phyloP scores from a whole-genome alignment of 2,888 invertebrate genomes.

The Rhogogaster chlorosoma region DNA sequence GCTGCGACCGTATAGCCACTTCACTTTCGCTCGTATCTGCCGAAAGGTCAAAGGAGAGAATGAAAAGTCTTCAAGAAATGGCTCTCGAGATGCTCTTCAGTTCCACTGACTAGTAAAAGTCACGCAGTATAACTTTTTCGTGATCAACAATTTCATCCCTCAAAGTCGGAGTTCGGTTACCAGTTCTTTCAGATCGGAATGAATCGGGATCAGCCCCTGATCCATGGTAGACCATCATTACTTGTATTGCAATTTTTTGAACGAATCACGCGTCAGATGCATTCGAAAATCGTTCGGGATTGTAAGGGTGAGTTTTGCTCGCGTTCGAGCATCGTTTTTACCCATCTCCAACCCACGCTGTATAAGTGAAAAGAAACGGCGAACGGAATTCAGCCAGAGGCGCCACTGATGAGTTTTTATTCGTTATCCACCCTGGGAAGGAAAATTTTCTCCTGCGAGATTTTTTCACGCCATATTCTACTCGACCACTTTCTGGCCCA shows the following conservation, averaged over 20 bases:
- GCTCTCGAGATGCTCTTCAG: conserved; percentile 21
- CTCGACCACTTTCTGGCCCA: neutral
- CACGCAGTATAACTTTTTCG: neutral
- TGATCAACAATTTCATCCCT: conserved; percentile 2
- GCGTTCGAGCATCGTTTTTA: neutral
- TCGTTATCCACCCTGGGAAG: conserved; percentile 9
- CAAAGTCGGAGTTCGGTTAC: neutral
- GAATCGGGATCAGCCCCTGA: neutral
- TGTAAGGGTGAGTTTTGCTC: neutral
- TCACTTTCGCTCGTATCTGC: conserved; percentile 50
- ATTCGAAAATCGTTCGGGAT: neutral
- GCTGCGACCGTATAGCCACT: conserved; percentile 42
- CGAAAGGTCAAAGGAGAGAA: conserved; percentile 47
- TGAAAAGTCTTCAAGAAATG: conserved; percentile 31
- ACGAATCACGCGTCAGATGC: neutral
- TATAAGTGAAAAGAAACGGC: neutral
- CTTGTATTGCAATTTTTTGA: neutral
- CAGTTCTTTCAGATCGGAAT: neutral
- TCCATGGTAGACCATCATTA: neutral
- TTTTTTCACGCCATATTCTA: conserved; percentile 30
- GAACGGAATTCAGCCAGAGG: conserved; percentile 30
- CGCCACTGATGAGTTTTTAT: conserved; percentile 40
- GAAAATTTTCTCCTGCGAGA: conserved; percentile 4
- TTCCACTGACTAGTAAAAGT: conserved; percentile 2
- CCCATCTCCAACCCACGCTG: neutral